phyloP scores from a whole-genome alignment of 2,888 invertebrate genomes.

The Cenopis cana region DNA sequence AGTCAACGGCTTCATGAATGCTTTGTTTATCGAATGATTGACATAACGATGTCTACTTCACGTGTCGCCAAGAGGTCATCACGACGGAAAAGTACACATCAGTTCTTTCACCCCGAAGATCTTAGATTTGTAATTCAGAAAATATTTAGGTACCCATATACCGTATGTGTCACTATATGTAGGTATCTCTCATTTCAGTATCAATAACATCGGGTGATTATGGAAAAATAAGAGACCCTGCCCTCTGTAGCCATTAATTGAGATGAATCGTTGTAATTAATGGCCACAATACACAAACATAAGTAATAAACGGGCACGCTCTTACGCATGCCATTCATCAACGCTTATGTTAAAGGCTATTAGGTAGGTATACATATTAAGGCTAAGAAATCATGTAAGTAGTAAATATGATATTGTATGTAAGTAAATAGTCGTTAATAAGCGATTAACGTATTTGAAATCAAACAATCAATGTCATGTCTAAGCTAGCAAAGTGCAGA shows the following conservation, averaged over 20 bases:
- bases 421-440: background rate
- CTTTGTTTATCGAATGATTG: background rate
- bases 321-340: constrained; percentile 13
- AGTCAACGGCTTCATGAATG: background rate
- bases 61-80: background rate
- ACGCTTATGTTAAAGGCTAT: constrained; percentile 22
- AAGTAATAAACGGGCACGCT: background rate
- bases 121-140: background rate
- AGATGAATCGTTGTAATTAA: constrained; percentile 20
- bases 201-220: background rate
- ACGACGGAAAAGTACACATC: constrained; percentile 26
- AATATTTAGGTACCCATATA: no score
- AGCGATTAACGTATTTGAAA: background rate
- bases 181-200: background rate
- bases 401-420: no score
- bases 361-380: background rate
- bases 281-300: background rate
- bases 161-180: background rate
- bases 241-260: constrained; percentile 17
- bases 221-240: constrained; percentile 5
- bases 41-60: background rate
- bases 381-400: no score
- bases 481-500: no score
- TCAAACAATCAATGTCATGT: no score
- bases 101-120: constrained; percentile 15